A percentile compares a stretch with the other conserved stretches of the same genome.
Evolutionary conservation across 1,140 invertebrate species (phyloP).

Genomic region (Melitaea cinxia): DNA sequence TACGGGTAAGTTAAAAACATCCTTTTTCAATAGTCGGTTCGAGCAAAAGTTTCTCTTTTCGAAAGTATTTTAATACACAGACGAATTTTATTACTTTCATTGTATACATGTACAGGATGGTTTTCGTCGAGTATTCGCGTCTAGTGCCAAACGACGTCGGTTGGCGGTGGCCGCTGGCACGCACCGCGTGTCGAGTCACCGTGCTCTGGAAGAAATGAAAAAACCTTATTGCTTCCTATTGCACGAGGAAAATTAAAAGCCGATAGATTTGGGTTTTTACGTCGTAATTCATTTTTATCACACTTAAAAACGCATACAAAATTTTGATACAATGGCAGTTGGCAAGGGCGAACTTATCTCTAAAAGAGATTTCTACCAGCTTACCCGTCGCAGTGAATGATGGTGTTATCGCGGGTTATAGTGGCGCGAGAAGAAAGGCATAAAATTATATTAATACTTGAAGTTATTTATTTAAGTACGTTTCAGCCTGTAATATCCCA

Average conservation of each 20-base stretch:
- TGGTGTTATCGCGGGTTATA: too few relatives aligned
- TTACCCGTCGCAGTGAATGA: too few relatives aligned
- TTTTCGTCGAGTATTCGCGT: neutral
- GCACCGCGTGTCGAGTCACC: too few relatives aligned
- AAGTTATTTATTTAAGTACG: too few relatives aligned
- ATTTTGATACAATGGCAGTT: too few relatives aligned
- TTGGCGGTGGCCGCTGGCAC: neutral
- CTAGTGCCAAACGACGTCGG: neutral
- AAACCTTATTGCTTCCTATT: conserved; percentile 3
- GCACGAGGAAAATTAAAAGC: neutral
- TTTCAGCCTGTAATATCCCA: too few relatives aligned
- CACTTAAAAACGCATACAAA: too few relatives aligned
- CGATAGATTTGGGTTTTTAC: neutral
- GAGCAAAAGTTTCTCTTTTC: too few relatives aligned
- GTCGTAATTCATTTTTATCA: neutral
- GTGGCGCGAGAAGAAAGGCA: too few relatives aligned
- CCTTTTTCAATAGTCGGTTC: neutral
- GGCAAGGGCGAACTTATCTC: too few relatives aligned
- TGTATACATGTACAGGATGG: neutral
- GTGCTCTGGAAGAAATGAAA: conserved; percentile 3
- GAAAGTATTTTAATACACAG: neutral
- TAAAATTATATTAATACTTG: too few relatives aligned
- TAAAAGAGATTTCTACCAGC: too few relatives aligned
- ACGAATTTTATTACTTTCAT: neutral
- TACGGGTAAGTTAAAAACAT: neutral